phyloP scores from a whole-genome alignment of 2,797 vertebrate genomes.

The Catamblyrhynchus diadema region DNA sequence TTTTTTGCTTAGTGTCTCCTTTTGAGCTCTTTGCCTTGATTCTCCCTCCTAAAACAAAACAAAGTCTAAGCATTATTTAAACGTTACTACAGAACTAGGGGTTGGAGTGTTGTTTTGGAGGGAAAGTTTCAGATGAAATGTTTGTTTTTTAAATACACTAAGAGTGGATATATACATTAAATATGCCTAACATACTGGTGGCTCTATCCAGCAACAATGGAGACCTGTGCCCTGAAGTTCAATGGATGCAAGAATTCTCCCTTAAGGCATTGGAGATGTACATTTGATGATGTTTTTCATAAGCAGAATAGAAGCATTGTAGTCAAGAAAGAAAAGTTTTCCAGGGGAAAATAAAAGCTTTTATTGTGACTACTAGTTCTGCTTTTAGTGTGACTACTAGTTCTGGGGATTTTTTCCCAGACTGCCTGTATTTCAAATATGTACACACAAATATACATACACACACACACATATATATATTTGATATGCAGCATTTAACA shows the following conservation, averaged over 20 bases:
- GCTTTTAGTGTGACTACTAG: not conserved
- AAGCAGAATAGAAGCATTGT: not conserved
- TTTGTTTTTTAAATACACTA: not conserved
- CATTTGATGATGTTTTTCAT: not conserved
- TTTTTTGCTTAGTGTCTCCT: not conserved
- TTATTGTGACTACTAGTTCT: not conserved
- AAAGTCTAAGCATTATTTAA: not conserved
- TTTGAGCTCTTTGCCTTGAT: not conserved
- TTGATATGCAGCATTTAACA: not conserved
- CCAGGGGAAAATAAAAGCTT: not conserved
- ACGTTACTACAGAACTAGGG: not conserved
- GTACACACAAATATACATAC: rapidly evolving
- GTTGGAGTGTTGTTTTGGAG: not conserved
- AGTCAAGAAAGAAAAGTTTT: not conserved
- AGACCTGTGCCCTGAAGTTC: not conserved
- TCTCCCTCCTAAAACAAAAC: not conserved
- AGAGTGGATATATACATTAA: not conserved
- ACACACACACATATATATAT: rapidly evolving
- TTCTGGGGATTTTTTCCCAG: rapidly evolving
- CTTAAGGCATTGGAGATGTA: not conserved
- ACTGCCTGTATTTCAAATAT: not conserved
- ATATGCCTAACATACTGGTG: not conserved
- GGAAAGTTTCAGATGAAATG: rapidly evolving
- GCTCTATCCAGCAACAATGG: not conserved
- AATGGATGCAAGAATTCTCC: not conserved